Base-by-base conservation (phyloP, 1,140 invertebrate species). In the Sycophila sp. region DNA sequence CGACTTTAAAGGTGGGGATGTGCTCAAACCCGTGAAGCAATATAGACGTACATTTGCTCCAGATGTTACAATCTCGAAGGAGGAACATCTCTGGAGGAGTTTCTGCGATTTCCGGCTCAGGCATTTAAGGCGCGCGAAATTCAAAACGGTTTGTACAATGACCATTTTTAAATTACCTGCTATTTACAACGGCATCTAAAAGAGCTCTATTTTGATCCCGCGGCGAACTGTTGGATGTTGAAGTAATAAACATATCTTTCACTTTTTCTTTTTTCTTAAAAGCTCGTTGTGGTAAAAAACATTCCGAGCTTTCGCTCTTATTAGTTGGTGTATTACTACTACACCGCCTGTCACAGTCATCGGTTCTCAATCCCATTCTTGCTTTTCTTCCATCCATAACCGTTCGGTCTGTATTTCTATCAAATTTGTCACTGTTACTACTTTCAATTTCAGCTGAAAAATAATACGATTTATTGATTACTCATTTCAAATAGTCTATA, bases 281-380 rank as follows among this genome's bases (percentile, higher is more conserved):
- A 24, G 2, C n/a, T 38, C 78, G 60, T 11, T 81, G 83, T 1
- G 85, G 83, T 22, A 85, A 60, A 58, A 86, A 86, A 19, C 84
- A 83, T 7, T 86, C 84, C 0, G 85, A 86, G 53, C 84, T 86
- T 36, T 83, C 83, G 56, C 83, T 85, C 49, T 83, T 85, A 0
- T 84, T 80, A 0, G 76, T 76, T 0, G 72, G 69, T 0, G 75
- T 74, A 42, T 82, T 76, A 40, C 59, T 73, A 22, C 70, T 79
- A 28, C 71, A 26, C 8, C 32, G 47, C 22, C 36, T 66, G 11
- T 45, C 36, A 59, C 80, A 78, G 17, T 84, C 79, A n/a, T 86
- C 83, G 24, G 66, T 72, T 63, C 84, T 76, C 17, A 86, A 74
- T 4, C 82, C 82, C 77, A 85, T 80, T 30, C 85, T 77, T 0